Percentiles rank a stretch among this genome's conserved stretches.
These are phyloP conservation scores for Ametastegia equiseti DNA, from an alignment of 2,888 invertebrate genomes.

Conservation along the genomic window DNA sequence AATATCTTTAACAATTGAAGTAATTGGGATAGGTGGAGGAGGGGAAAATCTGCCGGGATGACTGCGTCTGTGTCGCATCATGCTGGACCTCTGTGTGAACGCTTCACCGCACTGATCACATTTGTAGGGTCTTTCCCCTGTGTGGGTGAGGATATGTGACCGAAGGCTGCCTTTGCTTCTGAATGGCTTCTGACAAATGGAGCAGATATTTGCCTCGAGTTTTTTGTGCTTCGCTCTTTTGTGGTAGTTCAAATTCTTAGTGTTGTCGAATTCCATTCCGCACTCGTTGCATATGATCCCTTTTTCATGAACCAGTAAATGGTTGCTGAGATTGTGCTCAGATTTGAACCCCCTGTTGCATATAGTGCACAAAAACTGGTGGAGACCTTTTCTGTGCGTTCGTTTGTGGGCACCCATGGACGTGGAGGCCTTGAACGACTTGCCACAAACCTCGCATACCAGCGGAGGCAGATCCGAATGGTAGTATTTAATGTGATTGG, in stretches of 20 bases:
- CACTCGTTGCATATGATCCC: constrained; percentile 62
- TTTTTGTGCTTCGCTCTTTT: constrained; percentile 58
- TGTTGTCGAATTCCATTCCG: constrained; percentile 58
- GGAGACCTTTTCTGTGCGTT: constrained; percentile 60
- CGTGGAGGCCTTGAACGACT: constrained; percentile 58
- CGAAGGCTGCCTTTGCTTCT: constrained; percentile 43
- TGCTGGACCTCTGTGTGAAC: constrained; percentile 51
- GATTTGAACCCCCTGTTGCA: constrained; percentile 64
- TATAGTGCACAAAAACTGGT: constrained; percentile 58
- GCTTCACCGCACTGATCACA: constrained; percentile 31
- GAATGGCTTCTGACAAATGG: constrained; percentile 51
- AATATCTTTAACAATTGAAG: constrained; percentile 53
- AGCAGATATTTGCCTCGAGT: constrained; percentile 41
- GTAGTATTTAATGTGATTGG: constrained; percentile 57
- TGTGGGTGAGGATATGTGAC: constrained; percentile 24
- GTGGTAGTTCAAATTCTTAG: constrained; percentile 60
- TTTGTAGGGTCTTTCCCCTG: constrained; percentile 34
- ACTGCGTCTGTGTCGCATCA: constrained; percentile 57
- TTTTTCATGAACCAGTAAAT: constrained; percentile 60
- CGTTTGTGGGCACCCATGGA: constrained; percentile 65
- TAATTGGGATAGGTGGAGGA: constrained; percentile 53
- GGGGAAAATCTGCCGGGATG: constrained; percentile 64
- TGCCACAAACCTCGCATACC: constrained; percentile 60
- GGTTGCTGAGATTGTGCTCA: constrained; percentile 63
- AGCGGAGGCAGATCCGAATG: constrained; percentile 55